Evolutionary conservation across 1,140 invertebrate species (phyloP).

Genomic region (Bombus affinis): DNA sequence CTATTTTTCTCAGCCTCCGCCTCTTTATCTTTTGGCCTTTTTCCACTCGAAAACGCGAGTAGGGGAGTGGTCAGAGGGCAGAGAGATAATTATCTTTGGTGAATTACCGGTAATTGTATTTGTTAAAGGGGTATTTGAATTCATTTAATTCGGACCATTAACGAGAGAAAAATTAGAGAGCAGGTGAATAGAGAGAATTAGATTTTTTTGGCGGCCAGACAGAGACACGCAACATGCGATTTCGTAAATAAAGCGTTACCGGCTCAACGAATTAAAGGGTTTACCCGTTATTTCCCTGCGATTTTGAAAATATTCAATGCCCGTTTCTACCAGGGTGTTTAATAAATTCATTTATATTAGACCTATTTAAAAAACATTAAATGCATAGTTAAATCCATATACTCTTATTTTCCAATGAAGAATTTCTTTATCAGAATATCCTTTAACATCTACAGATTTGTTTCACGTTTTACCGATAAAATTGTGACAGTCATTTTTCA

Average conservation of each 20-base stretch:
- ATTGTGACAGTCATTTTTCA: too few relatives aligned
- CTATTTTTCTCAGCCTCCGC: constrained; percentile 1
- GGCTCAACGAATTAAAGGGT: too few relatives aligned
- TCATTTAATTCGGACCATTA: constrained; percentile 11
- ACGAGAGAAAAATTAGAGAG: neutral
- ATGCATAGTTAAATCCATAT: too few relatives aligned
- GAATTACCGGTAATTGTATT: neutral
- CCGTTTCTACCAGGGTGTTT: too few relatives aligned
- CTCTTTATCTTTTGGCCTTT: neutral
- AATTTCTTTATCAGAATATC: too few relatives aligned
- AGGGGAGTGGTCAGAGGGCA: neutral
- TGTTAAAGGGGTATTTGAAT: constrained; percentile 11
- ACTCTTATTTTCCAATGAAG: too few relatives aligned
- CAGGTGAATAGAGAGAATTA: neutral
- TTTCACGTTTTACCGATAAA: too few relatives aligned
- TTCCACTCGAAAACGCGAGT: neutral
- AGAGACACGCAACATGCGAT: neutral
- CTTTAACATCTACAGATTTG: too few relatives aligned
- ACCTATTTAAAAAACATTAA: too few relatives aligned
- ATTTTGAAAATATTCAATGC: too few relatives aligned
- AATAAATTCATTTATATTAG: too few relatives aligned
- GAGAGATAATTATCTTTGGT: constrained; percentile 1
- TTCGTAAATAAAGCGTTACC: neutral
- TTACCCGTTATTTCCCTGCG: neutral
- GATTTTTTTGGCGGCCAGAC: neutral